These are phyloP conservation scores for Uria lomvia DNA, from an alignment of 2,113 vertebrate genomes.

Conservation along the genomic window DNA sequence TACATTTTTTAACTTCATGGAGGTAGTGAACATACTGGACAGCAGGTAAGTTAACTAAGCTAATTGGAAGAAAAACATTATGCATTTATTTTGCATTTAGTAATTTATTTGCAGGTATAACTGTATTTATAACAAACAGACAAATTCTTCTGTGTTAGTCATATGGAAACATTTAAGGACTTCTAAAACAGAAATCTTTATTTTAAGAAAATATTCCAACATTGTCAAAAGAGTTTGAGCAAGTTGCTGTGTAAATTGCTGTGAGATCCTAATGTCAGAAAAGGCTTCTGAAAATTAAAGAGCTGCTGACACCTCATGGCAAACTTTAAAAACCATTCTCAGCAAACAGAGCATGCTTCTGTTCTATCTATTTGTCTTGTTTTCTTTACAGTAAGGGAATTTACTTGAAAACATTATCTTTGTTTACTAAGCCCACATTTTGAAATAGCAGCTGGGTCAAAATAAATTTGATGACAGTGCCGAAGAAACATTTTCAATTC, in stretches of 20 bases:
- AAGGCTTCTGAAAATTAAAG: constrained; percentile 62
- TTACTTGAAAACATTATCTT: background rate
- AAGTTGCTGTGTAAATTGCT: background rate
- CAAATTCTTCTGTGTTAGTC: background rate
- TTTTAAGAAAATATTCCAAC: background rate
- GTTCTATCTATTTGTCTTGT: background rate
- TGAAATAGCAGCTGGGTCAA: background rate
- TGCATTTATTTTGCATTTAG: background rate
- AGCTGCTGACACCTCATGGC: constrained; percentile 67
- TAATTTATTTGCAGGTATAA: background rate
- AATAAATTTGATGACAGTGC: background rate
- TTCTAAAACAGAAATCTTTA: background rate
- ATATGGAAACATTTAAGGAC: background rate
- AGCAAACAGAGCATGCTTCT: background rate
- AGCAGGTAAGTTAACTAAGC: background rate
- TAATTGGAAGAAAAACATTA: background rate
- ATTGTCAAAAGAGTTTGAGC: background rate
- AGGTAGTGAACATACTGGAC: background rate
- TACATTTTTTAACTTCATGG: background rate
- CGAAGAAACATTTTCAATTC: background rate
- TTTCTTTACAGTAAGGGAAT: background rate
- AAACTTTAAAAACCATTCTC: constrained; percentile 51
- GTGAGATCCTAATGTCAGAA: constrained; percentile 6
- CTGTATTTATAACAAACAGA: background rate
- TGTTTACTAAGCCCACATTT: background rate